Base-by-base conservation (phyloP, 2,113 vertebrate genomes). In the Hepsetus odoe region DNA sequence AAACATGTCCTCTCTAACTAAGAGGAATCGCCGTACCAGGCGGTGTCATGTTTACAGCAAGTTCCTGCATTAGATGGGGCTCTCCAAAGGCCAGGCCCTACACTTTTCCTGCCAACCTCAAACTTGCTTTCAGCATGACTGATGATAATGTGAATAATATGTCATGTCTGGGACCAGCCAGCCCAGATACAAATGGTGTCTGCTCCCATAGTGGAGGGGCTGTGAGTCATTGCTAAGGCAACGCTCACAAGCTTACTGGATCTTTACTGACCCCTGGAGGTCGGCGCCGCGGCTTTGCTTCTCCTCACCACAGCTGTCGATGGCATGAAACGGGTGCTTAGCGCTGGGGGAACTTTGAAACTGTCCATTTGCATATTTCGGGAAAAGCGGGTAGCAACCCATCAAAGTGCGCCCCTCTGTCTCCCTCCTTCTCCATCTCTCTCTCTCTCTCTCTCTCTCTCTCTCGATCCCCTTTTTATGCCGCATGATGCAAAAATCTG, bases 211-310 rank as follows among this genome's bases (percentile, higher is more conserved):
- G 62, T 69, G 46, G 35, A 75, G 51, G 75, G 24, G 20, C 40
- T 53, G 42, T 64, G 32, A 72, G 68, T 28, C 49, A 74, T 61
- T 44, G 33, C n/a, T 53, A 24, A 73, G 18, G 53, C 22, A 66
- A 13, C 26, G 26, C 46, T 42, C 5, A 46, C 38, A 30, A 30
- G 13, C 2, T n/a, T n/a, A 38, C 66, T 62, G 59, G 51, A 66
- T 49, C 81, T 70, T 35, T 65, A 67, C 82, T 86, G 85, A 80
- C 80, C 74, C 65, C 85, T 86, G 64, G 56, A 80, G 85, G 61
- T 35, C 33, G 22, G 65, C 13, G 14, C 18, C 30, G 33, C 56
- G 16, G 14, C 33, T 62, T 32, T 33, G 16, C 14, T 40, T 33
- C 44, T 5, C 16, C 51, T 55, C 51, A 13, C 56, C 4, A 30